These are phyloP conservation scores for Clarias macrocephalus DNA, from an alignment of 2,113 vertebrate genomes.

Conservation along the genomic window DNA sequence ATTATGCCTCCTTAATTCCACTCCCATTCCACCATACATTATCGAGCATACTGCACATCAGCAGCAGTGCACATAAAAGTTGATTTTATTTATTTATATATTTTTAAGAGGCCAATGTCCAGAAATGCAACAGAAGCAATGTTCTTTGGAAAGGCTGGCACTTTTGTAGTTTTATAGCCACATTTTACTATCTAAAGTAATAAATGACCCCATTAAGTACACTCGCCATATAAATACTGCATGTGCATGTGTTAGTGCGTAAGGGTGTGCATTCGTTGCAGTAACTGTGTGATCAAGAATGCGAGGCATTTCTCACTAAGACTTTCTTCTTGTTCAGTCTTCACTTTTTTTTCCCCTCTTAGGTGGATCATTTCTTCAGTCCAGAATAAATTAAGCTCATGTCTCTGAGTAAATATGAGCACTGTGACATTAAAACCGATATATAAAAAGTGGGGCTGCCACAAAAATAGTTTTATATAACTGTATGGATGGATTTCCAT, in stretches of 20 bases:
- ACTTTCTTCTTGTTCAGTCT: background rate
- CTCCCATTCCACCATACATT: constrained; percentile 58
- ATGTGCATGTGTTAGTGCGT: constrained; percentile 51
- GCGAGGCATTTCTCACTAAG: constrained; percentile 10
- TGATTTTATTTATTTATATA: constrained; percentile 52
- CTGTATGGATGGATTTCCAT: constrained; percentile 17
- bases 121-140: constrained; percentile 72
- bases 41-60: constrained; percentile 59
- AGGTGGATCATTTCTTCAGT: constrained; percentile 42
- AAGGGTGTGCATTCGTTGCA: constrained; percentile 39
- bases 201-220: constrained; percentile 68
- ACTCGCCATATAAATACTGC: constrained; percentile 57
- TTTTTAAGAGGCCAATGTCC: constrained; percentile 58
- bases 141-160: constrained; percentile 61
- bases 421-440: constrained; percentile 41
- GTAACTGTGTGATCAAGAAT: constrained; percentile 39
- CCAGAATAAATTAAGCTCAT: constrained; percentile 39
- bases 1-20: constrained; percentile 56
- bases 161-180: constrained; percentile 68
- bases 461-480: constrained; percentile 11
- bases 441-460: constrained; percentile 35
- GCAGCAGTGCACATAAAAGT: constrained; percentile 65
- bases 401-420: constrained; percentile 42
- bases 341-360: background rate
- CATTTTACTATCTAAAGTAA: constrained; percentile 67